Evolutionary conservation across 2,113 vertebrate genomes (phyloP).

Genomic region (Girardinichthys multiradiatus): DNA sequence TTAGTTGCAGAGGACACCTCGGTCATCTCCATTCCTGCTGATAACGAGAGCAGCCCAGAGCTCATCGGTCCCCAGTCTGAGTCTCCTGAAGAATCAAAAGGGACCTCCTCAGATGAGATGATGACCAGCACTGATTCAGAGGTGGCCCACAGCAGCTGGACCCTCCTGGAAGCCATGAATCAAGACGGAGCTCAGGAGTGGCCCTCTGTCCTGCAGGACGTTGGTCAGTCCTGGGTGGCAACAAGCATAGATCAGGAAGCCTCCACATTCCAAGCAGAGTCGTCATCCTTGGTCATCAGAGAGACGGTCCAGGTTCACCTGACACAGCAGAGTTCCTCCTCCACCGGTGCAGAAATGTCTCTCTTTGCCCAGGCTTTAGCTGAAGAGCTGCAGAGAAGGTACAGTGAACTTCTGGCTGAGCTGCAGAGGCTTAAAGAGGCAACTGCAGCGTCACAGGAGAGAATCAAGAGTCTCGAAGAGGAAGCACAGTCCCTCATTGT

Average conservation of each 20-base stretch:
- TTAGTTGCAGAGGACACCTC: constrained; percentile 75
- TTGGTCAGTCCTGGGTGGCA: constrained; percentile 77
- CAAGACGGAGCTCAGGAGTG: constrained; percentile 80
- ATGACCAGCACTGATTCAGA: constrained; percentile 82
- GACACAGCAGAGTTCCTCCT: constrained; percentile 54
- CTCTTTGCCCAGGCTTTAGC: constrained; percentile 76
- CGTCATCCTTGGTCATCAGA: constrained; percentile 73
- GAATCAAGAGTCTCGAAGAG: constrained; percentile 66
- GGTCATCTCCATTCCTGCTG: constrained; percentile 63
- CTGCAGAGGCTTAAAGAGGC: constrained; percentile 77
- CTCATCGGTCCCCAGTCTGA: constrained; percentile 73
- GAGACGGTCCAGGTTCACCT: constrained; percentile 73
- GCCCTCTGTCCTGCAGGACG: constrained; percentile 72
- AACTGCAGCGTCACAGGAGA: constrained; percentile 78
- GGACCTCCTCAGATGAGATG: constrained; percentile 82
- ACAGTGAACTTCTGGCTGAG: constrained; percentile 81
- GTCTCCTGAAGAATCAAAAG: constrained; percentile 79
- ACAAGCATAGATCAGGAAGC: constrained; percentile 69
- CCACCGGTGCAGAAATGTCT: constrained; percentile 9
- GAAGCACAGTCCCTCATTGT: constrained; percentile 61
- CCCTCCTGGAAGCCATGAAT: constrained; percentile 79
- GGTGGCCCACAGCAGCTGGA: constrained; percentile 84
- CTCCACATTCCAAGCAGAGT: constrained; percentile 69
- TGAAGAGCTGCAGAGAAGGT: constrained; percentile 79
- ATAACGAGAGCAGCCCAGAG: constrained; percentile 76